These are phyloP conservation scores for Porites cylindrica DNA, from an alignment of 92 coral and sea anemone species.

Conservation along the genomic window DNA sequence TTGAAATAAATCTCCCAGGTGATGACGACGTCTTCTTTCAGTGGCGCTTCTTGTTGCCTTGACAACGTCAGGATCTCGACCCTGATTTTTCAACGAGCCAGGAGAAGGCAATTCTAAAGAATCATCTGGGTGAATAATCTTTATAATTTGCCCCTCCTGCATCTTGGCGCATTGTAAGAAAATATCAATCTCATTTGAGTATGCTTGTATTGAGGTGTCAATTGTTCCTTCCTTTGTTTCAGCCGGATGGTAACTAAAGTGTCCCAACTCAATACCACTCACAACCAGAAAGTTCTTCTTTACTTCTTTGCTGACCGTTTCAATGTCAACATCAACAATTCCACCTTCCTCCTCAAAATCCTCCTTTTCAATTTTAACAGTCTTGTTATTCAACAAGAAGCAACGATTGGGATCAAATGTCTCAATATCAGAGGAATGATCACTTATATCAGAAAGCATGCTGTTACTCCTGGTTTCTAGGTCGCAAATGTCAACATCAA, in stretches of 20 bases:
- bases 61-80: conserved; percentile 62
- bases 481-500: conserved; percentile 12
- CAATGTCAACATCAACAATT: conserved; percentile 50
- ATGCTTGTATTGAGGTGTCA: conserved; percentile 79
- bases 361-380: conserved; percentile 36
- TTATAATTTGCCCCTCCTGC: conserved; percentile 73
- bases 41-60: conserved; percentile 89
- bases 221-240: conserved; percentile 72
- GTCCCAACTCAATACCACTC: conserved; percentile 58
- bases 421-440: conserved; percentile 41
- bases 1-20: conserved; percentile 77
- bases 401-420: conserved; percentile 28
- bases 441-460: conserved; percentile 45
- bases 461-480: conserved; percentile 14
- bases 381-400: conserved; percentile 35
- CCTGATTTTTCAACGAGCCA: conserved; percentile 41
- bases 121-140: conserved; percentile 79
- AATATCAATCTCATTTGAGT: conserved; percentile 80
- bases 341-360: conserved; percentile 29
- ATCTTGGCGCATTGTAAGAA: conserved; percentile 79
- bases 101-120: conserved; percentile 40
- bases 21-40: conserved; percentile 86
- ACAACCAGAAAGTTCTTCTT: conserved; percentile 58
- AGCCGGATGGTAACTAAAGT: conserved; percentile 80
- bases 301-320: conserved; percentile 40